Conservation (phyloP, 2,888 invertebrate species). For the Sminthurinus aureus region DNA sequence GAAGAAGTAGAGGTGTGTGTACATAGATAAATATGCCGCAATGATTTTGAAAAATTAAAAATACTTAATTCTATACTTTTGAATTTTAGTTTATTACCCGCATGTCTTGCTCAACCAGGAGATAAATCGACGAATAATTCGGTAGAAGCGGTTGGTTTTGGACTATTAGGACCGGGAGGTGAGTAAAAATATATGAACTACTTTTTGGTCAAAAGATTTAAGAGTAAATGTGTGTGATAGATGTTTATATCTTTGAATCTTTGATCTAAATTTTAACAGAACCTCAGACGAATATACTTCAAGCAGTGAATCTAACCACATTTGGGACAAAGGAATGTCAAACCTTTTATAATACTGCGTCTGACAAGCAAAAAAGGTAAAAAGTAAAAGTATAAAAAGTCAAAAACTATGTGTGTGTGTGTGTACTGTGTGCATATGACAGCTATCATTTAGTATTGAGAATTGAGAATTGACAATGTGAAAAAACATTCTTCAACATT, state of each 20-base stretch:
- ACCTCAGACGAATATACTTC: conserved; percentile 46
- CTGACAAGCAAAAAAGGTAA: conserved; percentile 34
- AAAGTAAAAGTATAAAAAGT: conserved; percentile 2
- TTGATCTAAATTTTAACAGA: conserved; percentile 34
- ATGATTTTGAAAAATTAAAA: too few relatives aligned
- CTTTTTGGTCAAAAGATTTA: too few relatives aligned
- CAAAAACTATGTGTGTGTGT: not conserved
- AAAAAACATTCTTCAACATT: not conserved
- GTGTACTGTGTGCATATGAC: too few relatives aligned
- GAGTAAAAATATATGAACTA: not conserved
- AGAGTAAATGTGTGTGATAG: not conserved
- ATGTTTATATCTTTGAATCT: conserved; percentile 1
- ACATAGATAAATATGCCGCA: too few relatives aligned
- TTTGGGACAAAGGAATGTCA: conserved; percentile 47
- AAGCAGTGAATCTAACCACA: conserved; percentile 49
- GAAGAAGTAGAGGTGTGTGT: too few relatives aligned
- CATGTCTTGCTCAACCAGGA: conserved; percentile 53
- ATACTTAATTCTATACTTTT: too few relatives aligned
- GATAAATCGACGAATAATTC: conserved; percentile 32
- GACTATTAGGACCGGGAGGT: conserved; percentile 47
- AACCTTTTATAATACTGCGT: conserved; percentile 37
- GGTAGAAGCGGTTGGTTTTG: conserved; percentile 52
- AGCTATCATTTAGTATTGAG: too few relatives aligned
- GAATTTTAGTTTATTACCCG: conserved; percentile 43
- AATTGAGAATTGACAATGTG: not conserved